Base-by-base conservation (phyloP, 2,113 vertebrate genomes). In the Pomatostomus ruficeps region DNA sequence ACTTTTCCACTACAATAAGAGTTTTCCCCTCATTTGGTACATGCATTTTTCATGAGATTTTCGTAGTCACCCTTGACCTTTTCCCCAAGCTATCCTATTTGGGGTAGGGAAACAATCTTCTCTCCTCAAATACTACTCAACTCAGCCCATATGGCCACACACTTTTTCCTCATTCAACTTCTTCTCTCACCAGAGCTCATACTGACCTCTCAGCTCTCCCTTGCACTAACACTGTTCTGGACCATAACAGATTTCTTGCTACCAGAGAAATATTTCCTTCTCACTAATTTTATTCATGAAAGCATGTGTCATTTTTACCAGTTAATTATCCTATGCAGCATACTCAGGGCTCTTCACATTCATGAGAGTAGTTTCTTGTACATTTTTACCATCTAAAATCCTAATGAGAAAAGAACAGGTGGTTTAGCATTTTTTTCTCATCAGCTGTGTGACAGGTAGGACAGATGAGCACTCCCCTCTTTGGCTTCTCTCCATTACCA, bases 401-500 rank as follows among this genome's bases (percentile, higher is more conserved):
- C 45, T 48, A 75, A 67, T 18, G 19, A 72, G 24, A 82, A 71
- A 63, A 85, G 29, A 78, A 74, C 7, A 71, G 7, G 31, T 61
- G 48, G 33, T 71, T 93, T 71, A 72, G 18, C 4, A 33, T 61
- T 85, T 82, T 43, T 26, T 14, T 14, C 25, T 70, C 33, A 84
- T 74, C 35, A 38, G 23, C 9, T 71, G 35, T 61, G 16, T 75
- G 49, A 91, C 25, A 10, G 9, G 42, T 46, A 93, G 45, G 54
- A 91, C 5, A 74, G 57, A 92, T 23, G 22, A 82, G 36, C 31
- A 35, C 23, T 70, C 12, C 5, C 4, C 8, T 77, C 77, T 62
- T 65, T 0, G 0, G 3, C 6, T 90, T 85, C 48, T 80, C 46
- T 75, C 12, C 3, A 3, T 66, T 25, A 85, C 4, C 21, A 43